Base-by-base conservation (phyloP, 2,113 vertebrate genomes). In the Puma concolor region DNA sequence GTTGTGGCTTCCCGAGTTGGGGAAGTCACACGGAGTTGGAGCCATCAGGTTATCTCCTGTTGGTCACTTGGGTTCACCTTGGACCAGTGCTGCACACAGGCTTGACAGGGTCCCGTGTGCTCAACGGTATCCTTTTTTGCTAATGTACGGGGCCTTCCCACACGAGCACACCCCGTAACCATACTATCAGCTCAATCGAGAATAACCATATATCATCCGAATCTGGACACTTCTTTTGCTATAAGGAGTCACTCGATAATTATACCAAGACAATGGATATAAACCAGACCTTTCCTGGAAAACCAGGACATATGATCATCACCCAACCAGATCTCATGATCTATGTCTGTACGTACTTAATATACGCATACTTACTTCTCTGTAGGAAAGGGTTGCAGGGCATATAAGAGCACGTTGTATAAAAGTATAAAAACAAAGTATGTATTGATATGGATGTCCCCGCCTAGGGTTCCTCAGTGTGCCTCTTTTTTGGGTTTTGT, bases 21-120 rank as follows among this genome's bases (percentile, higher is more conserved):
- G 36, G 16, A 19, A 84, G 29, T 57, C 66, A 36, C 5, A 15
- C 3, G 33, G 27, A 79, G 66, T 9, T 67, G 52, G 66, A 89
- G 16, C 27, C 67, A 31, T 44, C 2, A 0, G 33, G 5, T 19
- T 52, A 33, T n/a, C 41, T 82, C n/a, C 71, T 57, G 0, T 29
- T 88, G 33, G 50, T 36, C 21, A 64, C 16, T 44, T 92, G 57
- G 33, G 7, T 41, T 72, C 17, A 4, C n/a, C 36, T 80, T 36
- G 72, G 10, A 10, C 7, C 0, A 29, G 29, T 29, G 15, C 11
- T 11, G 12, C 16, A 25, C 27, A 31, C 33, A 44, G n/a, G 4
- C 16, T 5, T 15, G 7, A 8, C 0, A 31, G 5, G n/a, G 14
- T 33, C 14, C 41, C 2, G 0, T 36, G 17, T 27, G 2, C 11